These are phyloP conservation scores for Sarcophaga rosellei DNA, from an alignment of 2,888 invertebrate species.

Conservation along the genomic window DNA sequence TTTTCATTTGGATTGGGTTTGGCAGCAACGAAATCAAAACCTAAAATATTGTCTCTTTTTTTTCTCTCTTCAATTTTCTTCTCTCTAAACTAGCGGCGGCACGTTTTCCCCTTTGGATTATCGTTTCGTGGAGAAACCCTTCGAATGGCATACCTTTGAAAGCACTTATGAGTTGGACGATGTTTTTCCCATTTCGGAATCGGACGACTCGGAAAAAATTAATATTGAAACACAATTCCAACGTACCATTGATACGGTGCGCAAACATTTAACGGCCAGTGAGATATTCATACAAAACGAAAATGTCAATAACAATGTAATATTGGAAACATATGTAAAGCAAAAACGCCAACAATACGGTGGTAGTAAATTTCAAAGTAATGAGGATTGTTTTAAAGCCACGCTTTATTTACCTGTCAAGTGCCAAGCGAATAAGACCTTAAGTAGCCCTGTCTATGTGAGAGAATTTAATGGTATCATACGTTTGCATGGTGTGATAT, in stretches of 20 bases:
- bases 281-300: constrained; percentile 89
- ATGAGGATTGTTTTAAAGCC: constrained; percentile 81
- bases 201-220: constrained; percentile 74
- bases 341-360: constrained; percentile 47
- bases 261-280: constrained; percentile 82
- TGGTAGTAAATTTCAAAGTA: constrained; percentile 41
- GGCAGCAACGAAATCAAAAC: background rate
- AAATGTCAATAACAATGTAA: constrained; percentile 84
- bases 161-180: constrained; percentile 90
- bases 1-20: constrained; percentile 2
- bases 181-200: constrained; percentile 86
- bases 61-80: background rate
- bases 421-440: constrained; percentile 78
- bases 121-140: constrained; percentile 87
- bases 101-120: constrained; percentile 87
- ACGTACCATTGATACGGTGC: constrained; percentile 74
- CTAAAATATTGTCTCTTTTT: background rate
- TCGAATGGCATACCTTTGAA: constrained; percentile 89
- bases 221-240: constrained; percentile 80
- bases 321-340: constrained; percentile 85
- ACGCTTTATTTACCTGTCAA: constrained; percentile 88
- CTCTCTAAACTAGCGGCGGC: constrained; percentile 79
- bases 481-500: constrained; percentile 78
- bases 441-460: constrained; percentile 72
- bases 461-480: constrained; percentile 77